Conservation (phyloP, 1,140 invertebrate species). For the Myzus persicae region DNA sequence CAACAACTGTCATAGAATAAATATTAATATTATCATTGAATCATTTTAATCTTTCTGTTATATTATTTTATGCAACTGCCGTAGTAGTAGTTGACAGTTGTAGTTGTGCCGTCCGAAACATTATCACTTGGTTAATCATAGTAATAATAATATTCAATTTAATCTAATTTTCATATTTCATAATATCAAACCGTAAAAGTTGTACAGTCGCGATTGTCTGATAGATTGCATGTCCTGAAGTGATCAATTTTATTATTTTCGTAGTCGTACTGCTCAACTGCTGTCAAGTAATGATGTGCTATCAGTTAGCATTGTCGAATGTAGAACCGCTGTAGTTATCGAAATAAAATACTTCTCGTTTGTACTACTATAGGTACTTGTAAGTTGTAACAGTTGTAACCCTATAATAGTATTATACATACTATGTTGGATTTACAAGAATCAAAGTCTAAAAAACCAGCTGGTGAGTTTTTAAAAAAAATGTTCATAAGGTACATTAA, state of each 20-base stretch:
- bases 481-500: background rate
- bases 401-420: background rate
- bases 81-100: too few species aligned
- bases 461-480: slow-evolving; percentile 10
- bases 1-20: background rate
- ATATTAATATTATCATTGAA: too few species aligned
- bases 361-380: background rate
- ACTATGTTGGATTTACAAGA: slow-evolving; percentile 31
- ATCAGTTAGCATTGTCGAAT: background rate
- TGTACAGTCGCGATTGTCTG: background rate
- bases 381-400: too few species aligned
- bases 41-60: too few species aligned
- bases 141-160: slow-evolving; percentile 4
- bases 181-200: background rate
- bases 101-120: background rate
- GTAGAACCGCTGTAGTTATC: background rate
- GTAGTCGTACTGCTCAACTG: background rate
- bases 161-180: background rate
- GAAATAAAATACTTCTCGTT: background rate
- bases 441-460: slow-evolving; percentile 45
- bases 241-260: slow-evolving; percentile 27
- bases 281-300: background rate
- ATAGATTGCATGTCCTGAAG: background rate
- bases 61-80: background rate
- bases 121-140: slow-evolving; percentile 9